Evolutionary conservation across 2,888 invertebrate species (phyloP).

Genomic region (Griposia aprilina): DNA sequence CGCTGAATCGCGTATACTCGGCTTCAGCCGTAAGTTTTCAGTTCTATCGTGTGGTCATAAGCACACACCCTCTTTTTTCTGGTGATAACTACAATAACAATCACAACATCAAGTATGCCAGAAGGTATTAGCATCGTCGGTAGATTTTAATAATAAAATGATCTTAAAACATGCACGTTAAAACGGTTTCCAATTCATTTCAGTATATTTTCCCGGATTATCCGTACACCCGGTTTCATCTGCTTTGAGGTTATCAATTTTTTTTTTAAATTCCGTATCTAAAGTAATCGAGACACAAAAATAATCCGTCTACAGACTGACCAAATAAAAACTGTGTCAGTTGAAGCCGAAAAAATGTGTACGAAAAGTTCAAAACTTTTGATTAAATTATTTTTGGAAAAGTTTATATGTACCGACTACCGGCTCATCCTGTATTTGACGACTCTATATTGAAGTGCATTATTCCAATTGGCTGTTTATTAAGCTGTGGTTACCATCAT

Average conservation of each 20-base stretch:
- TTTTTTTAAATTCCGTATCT: constrained; percentile 13
- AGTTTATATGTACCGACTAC: background rate
- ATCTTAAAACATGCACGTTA: background rate
- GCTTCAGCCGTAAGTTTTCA: background rate
- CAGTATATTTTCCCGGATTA: constrained; percentile 33
- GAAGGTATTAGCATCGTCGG: no score
- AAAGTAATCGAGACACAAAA: constrained; percentile 18
- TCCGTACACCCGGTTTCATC: constrained; percentile 3
- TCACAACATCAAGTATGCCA: background rate
- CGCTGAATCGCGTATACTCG: background rate
- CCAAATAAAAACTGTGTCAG: constrained; percentile 28
- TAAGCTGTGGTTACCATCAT: background rate
- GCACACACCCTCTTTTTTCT: background rate
- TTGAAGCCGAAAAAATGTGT: constrained; percentile 26
- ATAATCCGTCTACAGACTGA: constrained; percentile 19
- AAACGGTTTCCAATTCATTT: constrained; percentile 23
- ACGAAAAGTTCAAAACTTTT: constrained; percentile 19
- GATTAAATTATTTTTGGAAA: constrained; percentile 42
- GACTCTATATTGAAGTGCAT: background rate
- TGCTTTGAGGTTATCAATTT: constrained; percentile 6
- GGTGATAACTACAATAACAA: background rate
- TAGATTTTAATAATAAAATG: background rate
- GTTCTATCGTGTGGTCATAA: background rate
- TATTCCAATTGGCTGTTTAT: background rate
- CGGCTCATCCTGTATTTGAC: background rate